These are phyloP conservation scores for Conistra vaccinii DNA, from an alignment of 2,888 invertebrate species.

Conservation along the genomic window DNA sequence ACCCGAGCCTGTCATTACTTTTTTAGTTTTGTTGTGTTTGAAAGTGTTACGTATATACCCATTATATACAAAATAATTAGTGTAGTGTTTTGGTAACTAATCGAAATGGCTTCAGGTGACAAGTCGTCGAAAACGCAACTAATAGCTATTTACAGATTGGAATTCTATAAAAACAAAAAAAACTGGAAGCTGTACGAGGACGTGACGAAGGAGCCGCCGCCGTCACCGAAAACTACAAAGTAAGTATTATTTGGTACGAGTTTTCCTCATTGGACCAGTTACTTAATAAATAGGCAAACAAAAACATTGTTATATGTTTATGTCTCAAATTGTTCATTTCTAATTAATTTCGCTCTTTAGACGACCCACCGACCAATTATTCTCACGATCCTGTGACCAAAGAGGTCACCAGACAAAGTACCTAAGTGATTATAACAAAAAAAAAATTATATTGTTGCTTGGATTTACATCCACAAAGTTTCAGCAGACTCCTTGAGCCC, in stretches of 20 bases:
- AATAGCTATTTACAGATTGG: constrained; percentile 76
- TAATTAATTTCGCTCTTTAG: too few relatives aligned
- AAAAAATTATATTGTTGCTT: not conserved
- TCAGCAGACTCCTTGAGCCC: not conserved
- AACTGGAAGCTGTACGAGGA: constrained; percentile 75
- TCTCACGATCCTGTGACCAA: not conserved
- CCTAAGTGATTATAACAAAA: not conserved
- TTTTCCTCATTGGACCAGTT: not conserved
- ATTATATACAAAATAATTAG: not conserved
- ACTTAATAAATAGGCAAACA: not conserved
- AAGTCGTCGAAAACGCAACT: constrained; percentile 65
- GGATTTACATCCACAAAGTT: not conserved
- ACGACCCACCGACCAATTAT: too few relatives aligned
- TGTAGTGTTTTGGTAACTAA: constrained; percentile 16
- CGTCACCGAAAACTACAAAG: not conserved
- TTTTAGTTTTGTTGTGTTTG: constrained; percentile 6
- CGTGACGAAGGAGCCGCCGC: not conserved
- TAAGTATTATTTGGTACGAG: constrained; percentile 9
- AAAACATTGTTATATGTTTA: not conserved
- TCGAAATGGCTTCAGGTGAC: constrained; percentile 35
- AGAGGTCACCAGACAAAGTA: not conserved
- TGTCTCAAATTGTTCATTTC: not conserved
- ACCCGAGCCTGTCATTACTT: not conserved
- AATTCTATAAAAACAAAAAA: constrained; percentile 80
- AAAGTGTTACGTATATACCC: not conserved